A percentile compares a stretch with the other conserved stretches of the same genome.
Evolutionary conservation across 2,888 invertebrate genomes (phyloP).

Genomic region (Chesias legatella): DNA sequence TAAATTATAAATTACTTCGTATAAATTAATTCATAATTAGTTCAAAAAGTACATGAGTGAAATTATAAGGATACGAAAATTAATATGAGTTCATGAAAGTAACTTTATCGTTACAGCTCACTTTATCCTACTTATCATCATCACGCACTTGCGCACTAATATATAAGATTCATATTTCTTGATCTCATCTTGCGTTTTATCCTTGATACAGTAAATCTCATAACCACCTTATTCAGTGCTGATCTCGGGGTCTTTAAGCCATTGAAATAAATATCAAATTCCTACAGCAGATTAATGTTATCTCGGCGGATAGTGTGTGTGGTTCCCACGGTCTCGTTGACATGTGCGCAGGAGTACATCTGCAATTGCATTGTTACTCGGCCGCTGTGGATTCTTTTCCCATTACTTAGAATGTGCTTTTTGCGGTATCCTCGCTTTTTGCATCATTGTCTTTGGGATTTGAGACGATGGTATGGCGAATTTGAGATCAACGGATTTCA

Average conservation of each 20-base stretch:
- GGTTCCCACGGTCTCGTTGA: conserved; percentile 46
- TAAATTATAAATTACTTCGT: no score
- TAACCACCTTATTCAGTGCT: conserved; percentile 6
- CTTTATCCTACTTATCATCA: no score
- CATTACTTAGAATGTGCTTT: conserved; percentile 23
- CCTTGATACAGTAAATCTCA: conserved; percentile 13
- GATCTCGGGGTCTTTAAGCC: conserved; percentile 1
- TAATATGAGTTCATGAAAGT: no score
- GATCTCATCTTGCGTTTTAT: conserved; percentile 9
- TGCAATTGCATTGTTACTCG: conserved; percentile 23
- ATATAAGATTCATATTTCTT: conserved; percentile 15
- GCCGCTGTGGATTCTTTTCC: conserved; percentile 19
- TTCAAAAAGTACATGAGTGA: no score
- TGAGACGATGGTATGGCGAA: conserved; percentile 5
- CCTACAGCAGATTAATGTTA: conserved; percentile 2
- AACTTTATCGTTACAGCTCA: no score
- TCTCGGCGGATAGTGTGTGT: conserved; percentile 9
- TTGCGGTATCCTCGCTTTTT: conserved; percentile 22
- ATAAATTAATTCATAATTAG: no score
- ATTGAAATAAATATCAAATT: conserved; percentile 4
- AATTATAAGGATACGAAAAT: no score
- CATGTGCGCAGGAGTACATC: conserved; percentile 35
- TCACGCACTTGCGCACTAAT: conserved; percentile 1
- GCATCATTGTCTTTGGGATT: conserved; percentile 18
- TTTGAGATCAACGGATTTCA: conserved; percentile 10